Conservation (phyloP, 2,888 invertebrate species). For the Pandemis corylana region DNA sequence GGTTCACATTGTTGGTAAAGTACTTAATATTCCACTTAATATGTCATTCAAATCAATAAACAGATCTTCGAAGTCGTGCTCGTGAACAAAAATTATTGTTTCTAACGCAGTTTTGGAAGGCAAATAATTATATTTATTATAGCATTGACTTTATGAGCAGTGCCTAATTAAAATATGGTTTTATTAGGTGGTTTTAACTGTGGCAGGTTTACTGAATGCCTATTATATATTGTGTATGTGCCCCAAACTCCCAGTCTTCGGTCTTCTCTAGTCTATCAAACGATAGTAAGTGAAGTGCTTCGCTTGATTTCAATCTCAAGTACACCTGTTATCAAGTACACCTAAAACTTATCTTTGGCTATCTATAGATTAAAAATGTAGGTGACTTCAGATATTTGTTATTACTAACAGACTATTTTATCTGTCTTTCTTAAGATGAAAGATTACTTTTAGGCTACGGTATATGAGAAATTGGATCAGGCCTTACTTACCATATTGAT, state of each 20-base stretch:
- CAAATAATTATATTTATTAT: too few relatives aligned
- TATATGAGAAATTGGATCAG: neutral
- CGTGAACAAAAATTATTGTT: too few relatives aligned
- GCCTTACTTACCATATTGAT: too few relatives aligned
- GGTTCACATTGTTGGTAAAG: neutral
- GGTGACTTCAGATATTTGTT: neutral
- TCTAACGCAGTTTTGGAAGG: too few relatives aligned
- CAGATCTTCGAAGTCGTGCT: too few relatives aligned
- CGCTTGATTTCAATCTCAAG: neutral
- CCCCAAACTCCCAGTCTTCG: too few relatives aligned
- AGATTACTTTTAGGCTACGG: neutral
- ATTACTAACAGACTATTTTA: neutral
- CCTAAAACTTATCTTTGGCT: neutral
- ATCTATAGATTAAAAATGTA: constrained; percentile 2
- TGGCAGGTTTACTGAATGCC: too few relatives aligned
- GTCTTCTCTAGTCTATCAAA: neutral
- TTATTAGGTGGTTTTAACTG: too few relatives aligned
- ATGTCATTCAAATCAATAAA: too few relatives aligned
- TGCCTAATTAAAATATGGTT: too few relatives aligned
- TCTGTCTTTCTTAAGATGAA: neutral
- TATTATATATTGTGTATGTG: neutral
- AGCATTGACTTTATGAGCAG: too few relatives aligned
- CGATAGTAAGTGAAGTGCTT: neutral
- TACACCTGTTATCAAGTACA: neutral
- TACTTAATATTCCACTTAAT: too few relatives aligned